Evolutionary conservation across 2,113 vertebrate species (phyloP).

Genomic region (Labeo rohita): DNA sequence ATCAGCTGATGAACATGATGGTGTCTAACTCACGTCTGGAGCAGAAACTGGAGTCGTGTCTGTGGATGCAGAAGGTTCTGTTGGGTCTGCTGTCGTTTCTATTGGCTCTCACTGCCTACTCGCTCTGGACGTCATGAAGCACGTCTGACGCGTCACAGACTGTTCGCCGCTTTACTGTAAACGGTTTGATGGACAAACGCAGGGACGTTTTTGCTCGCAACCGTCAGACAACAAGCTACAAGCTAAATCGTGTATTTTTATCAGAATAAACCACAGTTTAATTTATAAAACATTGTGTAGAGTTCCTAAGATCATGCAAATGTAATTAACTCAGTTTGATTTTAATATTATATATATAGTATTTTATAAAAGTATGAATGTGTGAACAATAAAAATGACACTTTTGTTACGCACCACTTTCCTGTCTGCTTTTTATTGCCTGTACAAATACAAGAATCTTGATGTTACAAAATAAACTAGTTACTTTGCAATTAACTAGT

Average conservation of each 20-base stretch:
- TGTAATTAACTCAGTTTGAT: slow-evolving; percentile 62
- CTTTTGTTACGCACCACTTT: slow-evolving; percentile 52
- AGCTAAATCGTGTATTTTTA: slow-evolving; percentile 54
- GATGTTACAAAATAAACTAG: too few relatives aligned
- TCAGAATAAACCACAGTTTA: slow-evolving; percentile 44
- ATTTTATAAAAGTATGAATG: slow-evolving; percentile 60
- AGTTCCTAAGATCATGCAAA: slow-evolving; percentile 51
- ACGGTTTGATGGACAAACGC: not conserved
- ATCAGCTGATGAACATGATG: slow-evolving; percentile 84
- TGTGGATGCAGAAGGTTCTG: slow-evolving; percentile 91
- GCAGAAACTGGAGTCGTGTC: slow-evolving; percentile 84
- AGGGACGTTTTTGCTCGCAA: not conserved
- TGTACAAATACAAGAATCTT: too few relatives aligned
- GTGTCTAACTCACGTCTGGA: slow-evolving; percentile 84
- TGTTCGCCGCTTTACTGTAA: not conserved
- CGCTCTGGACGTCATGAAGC: slow-evolving; percentile 55
- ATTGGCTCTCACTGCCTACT: slow-evolving; percentile 78
- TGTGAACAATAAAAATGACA: slow-evolving; percentile 64
- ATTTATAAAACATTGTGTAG: slow-evolving; percentile 56
- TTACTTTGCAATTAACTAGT: too few relatives aligned
- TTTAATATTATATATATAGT: slow-evolving; percentile 60
- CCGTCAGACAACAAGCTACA: not conserved
- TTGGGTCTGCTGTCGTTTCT: slow-evolving; percentile 79
- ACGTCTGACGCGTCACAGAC: too few relatives aligned
- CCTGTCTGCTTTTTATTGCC: too few relatives aligned